A percentile compares a stretch with the other conserved stretches of the same genome.
Evolutionary conservation across 2,888 invertebrate genomes (phyloP).

Genomic region (Thymelicus sylvestris): DNA sequence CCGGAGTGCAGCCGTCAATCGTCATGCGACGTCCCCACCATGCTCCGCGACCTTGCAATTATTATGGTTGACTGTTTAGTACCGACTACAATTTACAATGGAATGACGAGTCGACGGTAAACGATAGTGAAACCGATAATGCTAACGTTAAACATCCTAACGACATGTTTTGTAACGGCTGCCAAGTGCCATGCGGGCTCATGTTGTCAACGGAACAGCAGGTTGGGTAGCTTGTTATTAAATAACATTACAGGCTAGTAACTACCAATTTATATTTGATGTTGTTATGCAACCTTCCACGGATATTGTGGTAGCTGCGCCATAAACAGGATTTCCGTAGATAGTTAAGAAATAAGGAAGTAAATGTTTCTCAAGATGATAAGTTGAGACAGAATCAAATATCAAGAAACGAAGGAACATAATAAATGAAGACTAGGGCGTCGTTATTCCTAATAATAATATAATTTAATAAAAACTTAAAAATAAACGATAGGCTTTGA

Average conservation of each 20-base stretch:
- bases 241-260: conserved; percentile 46
- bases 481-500: too few species aligned
- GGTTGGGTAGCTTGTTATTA: conserved; percentile 42
- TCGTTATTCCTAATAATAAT: too few species aligned
- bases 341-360: conserved; percentile 49
- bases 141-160: conserved; percentile 62
- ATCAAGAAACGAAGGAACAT: too few species aligned
- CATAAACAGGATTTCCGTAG: conserved; percentile 57
- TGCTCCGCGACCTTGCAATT: conserved; percentile 76
- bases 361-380: not conserved
- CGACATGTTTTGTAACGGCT: conserved; percentile 59
- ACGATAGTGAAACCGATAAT: conserved; percentile 78
- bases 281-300: conserved; percentile 52
- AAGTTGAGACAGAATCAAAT: too few species aligned
- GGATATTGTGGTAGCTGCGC: conserved; percentile 38
- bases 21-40: conserved; percentile 70
- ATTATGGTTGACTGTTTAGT: conserved; percentile 82
- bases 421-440: too few species aligned
- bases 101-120: conserved; percentile 73
- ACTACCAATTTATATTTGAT: conserved; percentile 51
- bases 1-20: conserved; percentile 51
- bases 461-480: too few species aligned
- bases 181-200: conserved; percentile 59
- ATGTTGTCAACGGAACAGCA: conserved; percentile 50
- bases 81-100: conserved; percentile 81